These are phyloP conservation scores for Drosophila punjabiensis DNA, from an alignment of 1,140 invertebrate species.

Conservation along the genomic window DNA sequence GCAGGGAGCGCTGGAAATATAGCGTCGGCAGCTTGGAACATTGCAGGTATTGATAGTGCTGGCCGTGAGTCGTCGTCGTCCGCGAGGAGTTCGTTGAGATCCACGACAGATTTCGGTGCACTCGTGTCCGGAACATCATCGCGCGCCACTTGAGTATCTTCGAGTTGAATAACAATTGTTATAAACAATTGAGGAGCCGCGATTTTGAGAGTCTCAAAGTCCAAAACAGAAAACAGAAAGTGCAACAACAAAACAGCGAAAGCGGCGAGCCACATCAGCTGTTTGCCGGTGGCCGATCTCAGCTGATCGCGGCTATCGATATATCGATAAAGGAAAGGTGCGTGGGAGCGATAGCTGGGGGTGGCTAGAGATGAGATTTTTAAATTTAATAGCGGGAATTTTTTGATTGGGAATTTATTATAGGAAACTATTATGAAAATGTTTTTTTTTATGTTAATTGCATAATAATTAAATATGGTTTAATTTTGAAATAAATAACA, in stretches of 20 bases:
- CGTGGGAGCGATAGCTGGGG: background rate
- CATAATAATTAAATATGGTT: no score
- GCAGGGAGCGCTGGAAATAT: constrained; percentile 96
- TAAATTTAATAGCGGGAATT: background rate
- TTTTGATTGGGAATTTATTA: no score
- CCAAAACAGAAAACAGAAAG: constrained; percentile 37
- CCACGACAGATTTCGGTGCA: constrained; percentile 39
- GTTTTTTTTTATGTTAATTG: no score
- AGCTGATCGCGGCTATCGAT: constrained; percentile 70
- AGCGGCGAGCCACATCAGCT: constrained; percentile 48
- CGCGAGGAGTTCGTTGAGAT: constrained; percentile 47
- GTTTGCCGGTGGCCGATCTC: constrained; percentile 52
- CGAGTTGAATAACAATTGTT: constrained; percentile 28
- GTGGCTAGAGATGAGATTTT: background rate
- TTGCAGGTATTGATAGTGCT: constrained; percentile 91
- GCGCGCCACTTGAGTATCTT: constrained; percentile 17
- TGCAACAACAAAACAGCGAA: constrained; percentile 40
- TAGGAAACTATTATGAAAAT: no score
- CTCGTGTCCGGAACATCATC: constrained; percentile 62
- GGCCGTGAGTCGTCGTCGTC: constrained; percentile 72
- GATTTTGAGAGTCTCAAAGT: constrained; percentile 55
- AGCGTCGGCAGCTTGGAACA: constrained; percentile 89
- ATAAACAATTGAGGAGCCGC: constrained; percentile 35
- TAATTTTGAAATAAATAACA: no score
- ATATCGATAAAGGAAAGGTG: background rate